Evolutionary conservation across 2,113 vertebrate genomes (phyloP).

Genomic region (Macquaria ambigua): DNA sequence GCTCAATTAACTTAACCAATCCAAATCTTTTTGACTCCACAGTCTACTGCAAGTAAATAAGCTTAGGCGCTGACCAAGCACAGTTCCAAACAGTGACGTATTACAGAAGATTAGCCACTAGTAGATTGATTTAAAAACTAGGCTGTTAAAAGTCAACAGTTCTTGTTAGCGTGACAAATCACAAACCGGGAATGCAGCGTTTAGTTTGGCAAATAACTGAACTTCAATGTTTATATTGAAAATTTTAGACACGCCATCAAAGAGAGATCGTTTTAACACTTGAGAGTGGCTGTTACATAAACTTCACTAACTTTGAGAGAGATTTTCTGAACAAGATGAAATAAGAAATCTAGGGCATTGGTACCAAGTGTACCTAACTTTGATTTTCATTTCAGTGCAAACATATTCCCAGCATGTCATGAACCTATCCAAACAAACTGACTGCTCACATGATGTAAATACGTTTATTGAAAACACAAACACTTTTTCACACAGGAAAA

Average conservation of each 20-base stretch:
- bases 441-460: constrained; percentile 46
- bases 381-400: constrained; percentile 20
- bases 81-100: background rate
- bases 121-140: constrained; percentile 9
- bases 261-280: background rate
- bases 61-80: constrained; percentile 25
- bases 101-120: constrained; percentile 36
- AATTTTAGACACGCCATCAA: constrained; percentile 11
- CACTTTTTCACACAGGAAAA: constrained; percentile 48
- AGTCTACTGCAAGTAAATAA: constrained; percentile 30
- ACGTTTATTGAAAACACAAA: constrained; percentile 80
- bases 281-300: background rate
- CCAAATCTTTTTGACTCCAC: constrained; percentile 39
- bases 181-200: background rate
- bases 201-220: background rate
- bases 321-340: constrained; percentile 1
- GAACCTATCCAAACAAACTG: constrained; percentile 16
- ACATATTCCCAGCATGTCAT: background rate
- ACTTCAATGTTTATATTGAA: constrained; percentile 4
- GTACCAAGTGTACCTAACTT: background rate
- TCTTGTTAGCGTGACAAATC: background rate
- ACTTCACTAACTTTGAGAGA: background rate
- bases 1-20: constrained; percentile 27
- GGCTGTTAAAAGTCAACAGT: constrained; percentile 1
- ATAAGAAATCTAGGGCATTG: constrained; percentile 3